Conservation (phyloP, 2,113 vertebrate species). For the Xiphorhynchus elegans region DNA sequence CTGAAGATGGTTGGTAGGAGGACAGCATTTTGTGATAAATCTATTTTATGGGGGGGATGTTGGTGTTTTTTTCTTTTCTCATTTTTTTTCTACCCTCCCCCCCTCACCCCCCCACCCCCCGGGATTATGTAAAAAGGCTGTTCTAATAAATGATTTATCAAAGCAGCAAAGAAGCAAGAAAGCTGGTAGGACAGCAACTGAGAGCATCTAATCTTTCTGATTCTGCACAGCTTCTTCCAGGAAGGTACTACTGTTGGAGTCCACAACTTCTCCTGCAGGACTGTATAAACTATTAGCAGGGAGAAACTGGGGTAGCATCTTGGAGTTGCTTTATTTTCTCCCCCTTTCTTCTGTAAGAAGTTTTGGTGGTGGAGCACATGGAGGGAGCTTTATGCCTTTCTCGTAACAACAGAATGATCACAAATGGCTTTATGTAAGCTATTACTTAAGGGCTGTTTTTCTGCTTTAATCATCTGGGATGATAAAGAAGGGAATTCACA, state of each 20-base stretch:
- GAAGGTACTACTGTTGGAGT: not conserved
- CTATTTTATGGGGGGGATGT: constrained; percentile 29
- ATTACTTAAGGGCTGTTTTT: not conserved
- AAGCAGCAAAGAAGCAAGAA: constrained; percentile 16
- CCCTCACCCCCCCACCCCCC: accelerated
- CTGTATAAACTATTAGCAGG: accelerated
- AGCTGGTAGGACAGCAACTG: not conserved
- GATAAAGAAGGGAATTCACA: not conserved
- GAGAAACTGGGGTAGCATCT: not conserved
- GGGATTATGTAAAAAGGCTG: constrained; percentile 32
- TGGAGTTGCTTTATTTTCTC: not conserved
- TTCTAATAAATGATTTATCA: constrained; percentile 67
- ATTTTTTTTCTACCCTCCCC: not conserved
- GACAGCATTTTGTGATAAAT: constrained; percentile 67
- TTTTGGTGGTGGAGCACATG: accelerated
- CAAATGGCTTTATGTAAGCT: not conserved
- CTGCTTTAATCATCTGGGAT: not conserved
- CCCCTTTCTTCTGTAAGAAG: not conserved
- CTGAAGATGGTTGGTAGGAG: constrained; percentile 54
- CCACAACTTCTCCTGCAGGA: not conserved
- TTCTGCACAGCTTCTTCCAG: not conserved
- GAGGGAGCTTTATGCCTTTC: not conserved
- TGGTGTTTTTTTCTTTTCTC: accelerated
- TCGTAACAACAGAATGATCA: not conserved
- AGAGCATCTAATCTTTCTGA: not conserved